Evolutionary conservation across 1,140 invertebrate genomes (phyloP).

Genomic region (Delia radicum): DNA sequence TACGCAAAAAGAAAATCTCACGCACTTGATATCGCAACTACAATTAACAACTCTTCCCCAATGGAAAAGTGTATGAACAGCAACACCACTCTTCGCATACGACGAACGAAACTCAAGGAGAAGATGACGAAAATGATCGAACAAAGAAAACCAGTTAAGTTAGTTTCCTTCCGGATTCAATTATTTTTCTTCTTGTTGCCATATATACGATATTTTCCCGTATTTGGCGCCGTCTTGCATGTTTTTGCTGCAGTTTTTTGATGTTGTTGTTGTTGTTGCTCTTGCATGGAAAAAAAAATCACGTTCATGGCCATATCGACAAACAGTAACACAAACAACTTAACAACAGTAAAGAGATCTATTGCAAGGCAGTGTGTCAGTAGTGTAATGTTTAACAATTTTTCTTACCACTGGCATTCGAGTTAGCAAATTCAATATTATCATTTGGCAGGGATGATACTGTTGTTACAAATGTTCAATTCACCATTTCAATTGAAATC

Average conservation of each 20-base stretch:
- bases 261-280: too few relatives aligned
- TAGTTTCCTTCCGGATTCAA: conserved; percentile 25
- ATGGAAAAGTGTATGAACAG: background rate
- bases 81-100: background rate
- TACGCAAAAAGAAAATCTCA: background rate
- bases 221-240: conserved; percentile 17
- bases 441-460: too few relatives aligned
- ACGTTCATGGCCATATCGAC: background rate
- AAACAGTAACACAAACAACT: background rate
- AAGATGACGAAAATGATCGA: background rate
- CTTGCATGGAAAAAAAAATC: background rate
- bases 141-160: conserved; percentile 12
- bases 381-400: conserved; percentile 2
- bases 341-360: background rate
- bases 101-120: background rate
- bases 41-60: conserved; percentile 1
- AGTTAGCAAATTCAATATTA: background rate
- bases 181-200: conserved; percentile 15
- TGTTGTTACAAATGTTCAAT: too few relatives aligned
- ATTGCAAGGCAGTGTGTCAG: conserved; percentile 20
- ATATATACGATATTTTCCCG: background rate
- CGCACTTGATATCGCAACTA: background rate
- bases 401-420: background rate
- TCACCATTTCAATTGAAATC: too few relatives aligned
- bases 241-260: background rate